A percentile compares a stretch with the other conserved stretches of the same genome.
These are phyloP conservation scores for Chaetorhynchus papuensis DNA, from an alignment of 2,113 vertebrate genomes.

Conservation along the genomic window DNA sequence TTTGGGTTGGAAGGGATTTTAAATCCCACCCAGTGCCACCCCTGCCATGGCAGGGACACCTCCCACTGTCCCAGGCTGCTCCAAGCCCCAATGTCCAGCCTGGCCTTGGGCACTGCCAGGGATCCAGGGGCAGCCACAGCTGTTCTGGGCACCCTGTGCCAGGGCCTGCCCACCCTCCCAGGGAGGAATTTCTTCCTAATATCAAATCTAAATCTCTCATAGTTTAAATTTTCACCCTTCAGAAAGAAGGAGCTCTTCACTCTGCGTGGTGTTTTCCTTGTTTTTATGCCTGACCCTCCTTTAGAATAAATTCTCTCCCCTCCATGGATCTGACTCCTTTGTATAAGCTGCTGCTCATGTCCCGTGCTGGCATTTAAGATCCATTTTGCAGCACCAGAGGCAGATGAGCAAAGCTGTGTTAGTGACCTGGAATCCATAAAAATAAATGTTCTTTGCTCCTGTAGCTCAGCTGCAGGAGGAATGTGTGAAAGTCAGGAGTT, in stretches of 20 bases:
- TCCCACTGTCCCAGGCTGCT: not conserved
- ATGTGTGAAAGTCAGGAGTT: not conserved
- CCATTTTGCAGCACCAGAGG: not conserved
- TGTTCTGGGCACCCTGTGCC: not conserved
- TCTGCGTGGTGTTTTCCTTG: not conserved
- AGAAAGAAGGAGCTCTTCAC: not conserved
- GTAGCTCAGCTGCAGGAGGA: not conserved
- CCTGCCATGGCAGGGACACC: not conserved
- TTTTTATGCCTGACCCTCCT: not conserved
- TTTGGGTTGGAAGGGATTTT: not conserved
- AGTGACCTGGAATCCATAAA: not conserved
- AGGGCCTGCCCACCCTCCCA: not conserved
- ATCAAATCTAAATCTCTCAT: not conserved
- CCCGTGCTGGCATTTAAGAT: not conserved
- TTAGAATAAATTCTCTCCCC: not conserved
- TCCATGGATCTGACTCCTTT: not conserved
- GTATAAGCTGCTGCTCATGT: not conserved
- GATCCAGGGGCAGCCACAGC: not conserved
- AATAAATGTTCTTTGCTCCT: not conserved
- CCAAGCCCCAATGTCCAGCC: fast-evolving
- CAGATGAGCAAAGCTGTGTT: not conserved
- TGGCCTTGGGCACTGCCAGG: not conserved
- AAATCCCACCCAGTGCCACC: fast-evolving
- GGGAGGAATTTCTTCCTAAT: fast-evolving
- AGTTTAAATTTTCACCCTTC: not conserved